Percentiles rank a stretch among this genome's conserved stretches.
Conservation (phyloP, 2,113 vertebrate species). For the Rynchops niger region DNA sequence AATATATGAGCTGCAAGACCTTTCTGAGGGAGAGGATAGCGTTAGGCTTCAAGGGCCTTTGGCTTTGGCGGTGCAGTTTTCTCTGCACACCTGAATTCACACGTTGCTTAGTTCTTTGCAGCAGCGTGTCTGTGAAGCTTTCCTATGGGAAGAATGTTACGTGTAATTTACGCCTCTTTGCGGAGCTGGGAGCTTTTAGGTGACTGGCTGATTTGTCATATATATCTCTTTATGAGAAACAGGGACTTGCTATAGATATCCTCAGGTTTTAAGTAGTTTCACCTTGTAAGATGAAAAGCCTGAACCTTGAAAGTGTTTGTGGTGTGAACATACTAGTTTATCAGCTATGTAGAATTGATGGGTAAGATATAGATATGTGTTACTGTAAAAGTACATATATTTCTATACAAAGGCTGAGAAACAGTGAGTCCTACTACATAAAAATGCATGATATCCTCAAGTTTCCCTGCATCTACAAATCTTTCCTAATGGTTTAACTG, state of each 20-base stretch:
- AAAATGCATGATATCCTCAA: neutral
- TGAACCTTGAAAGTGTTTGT: neutral
- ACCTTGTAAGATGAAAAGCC: neutral
- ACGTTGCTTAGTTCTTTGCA: neutral
- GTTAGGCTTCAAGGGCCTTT: neutral
- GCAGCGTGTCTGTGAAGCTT: neutral
- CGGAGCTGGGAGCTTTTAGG: neutral
- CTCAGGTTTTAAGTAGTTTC: neutral
- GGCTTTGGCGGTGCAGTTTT: neutral
- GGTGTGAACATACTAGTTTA: neutral
- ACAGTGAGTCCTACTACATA: neutral
- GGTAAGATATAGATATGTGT: neutral
- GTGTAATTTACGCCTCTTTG: neutral
- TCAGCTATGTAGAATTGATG: neutral
- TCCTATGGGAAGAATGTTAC: neutral
- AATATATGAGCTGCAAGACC: neutral
- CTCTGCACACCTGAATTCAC: neutral
- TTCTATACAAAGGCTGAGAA: neutral
- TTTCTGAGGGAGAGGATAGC: neutral
- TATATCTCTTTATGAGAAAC: neutral
- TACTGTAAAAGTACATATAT: neutral
- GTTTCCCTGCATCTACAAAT: neutral
- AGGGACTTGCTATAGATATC: neutral
- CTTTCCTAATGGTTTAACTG: neutral
- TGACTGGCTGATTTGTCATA: neutral